Conservation (phyloP, 1,140 invertebrate species). For the Microplitis mediator region DNA sequence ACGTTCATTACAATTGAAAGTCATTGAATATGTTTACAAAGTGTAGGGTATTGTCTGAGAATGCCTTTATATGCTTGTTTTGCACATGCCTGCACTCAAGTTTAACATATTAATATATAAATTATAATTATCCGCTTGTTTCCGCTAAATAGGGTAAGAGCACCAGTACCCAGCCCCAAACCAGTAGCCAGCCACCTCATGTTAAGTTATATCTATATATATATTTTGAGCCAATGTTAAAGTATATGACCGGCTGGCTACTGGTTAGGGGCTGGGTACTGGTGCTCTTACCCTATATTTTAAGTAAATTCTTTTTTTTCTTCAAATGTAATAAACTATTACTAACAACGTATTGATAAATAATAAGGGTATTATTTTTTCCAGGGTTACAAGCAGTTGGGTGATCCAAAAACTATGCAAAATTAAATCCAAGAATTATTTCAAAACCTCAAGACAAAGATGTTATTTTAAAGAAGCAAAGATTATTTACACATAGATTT, state of each 20-base stretch:
- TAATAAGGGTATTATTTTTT: constrained; percentile 19
- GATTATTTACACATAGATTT: constrained; percentile 19
- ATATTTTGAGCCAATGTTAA: too few species aligned
- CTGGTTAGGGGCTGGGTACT: too few species aligned
- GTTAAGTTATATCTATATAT: too few species aligned
- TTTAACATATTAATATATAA: constrained; percentile 5
- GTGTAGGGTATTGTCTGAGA: too few species aligned
- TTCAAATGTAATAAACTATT: constrained; percentile 4
- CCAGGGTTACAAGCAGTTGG: constrained; percentile 47
- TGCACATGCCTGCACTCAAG: not conserved
- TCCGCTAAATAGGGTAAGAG: not conserved
- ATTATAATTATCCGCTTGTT: not conserved
- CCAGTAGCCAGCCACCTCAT: too few species aligned
- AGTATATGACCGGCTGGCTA: too few species aligned
- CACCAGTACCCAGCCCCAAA: too few species aligned
- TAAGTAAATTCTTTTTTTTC: not conserved
- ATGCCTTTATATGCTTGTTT: too few species aligned
- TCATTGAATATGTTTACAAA: too few species aligned
- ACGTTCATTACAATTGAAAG: too few species aligned
- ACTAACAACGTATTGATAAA: not conserved
- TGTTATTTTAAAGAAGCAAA: constrained; percentile 16
- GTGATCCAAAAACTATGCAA: constrained; percentile 44
- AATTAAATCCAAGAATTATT: constrained; percentile 24
- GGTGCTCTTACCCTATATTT: too few species aligned
- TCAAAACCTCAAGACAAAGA: constrained; percentile 12